Base-by-base conservation (phyloP, 2,888 invertebrate species). In the Sthenelais limicola region DNA sequence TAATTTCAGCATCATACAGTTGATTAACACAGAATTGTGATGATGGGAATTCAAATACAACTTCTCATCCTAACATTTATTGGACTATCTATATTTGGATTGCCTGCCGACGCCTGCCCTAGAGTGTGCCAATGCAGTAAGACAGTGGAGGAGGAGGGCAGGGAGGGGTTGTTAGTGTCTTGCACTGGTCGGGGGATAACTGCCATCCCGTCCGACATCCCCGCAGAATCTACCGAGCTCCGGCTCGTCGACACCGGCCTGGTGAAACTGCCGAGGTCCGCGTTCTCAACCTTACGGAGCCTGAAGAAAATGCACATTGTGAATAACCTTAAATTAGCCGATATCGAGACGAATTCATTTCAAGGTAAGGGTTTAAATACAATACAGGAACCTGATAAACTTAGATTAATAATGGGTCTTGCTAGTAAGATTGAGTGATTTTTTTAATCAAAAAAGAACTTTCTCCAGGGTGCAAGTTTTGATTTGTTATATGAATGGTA, bases 41-140 rank as follows among this genome's bases (percentile, higher is more conserved):
- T n/a, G n/a, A n/a, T n/a, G n/a, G n/a, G n/a, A n/a, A n/a, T n/a
- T n/a, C n/a, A n/a, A n/a, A n/a, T n/a, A n/a, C n/a, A n/a, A n/a
- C n/a, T n/a, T n/a, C n/a, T n/a, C n/a, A n/a, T n/a, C n/a, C n/a
- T n/a, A n/a, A n/a, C n/a, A n/a, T n/a, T n/a, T n/a, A n/a, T n/a
- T n/a, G n/a, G n/a, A n/a, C n/a, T n/a, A n/a, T n/a, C n/a, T n/a
- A n/a, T n/a, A n/a, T n/a, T n/a, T n/a, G n/a, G n/a, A n/a, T n/a
- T n/a, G 30, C 56, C 56, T n/a, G 5, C 30, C 4, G 56, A 33
- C 56, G 56, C 43, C 43, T 56, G 56, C 56, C 56, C 56, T 32
- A 33, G 32, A 5, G 2, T 21, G 1, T 56, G 56, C 30, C 56
- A 33, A 1, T 56, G 56, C 33, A 12, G 12, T 18, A 12, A 9